Evolutionary conservation across 2,888 invertebrate genomes (phyloP), one percentile per base, ranked within the genome.

Genomic region (Sympetrum striolatum): DNA sequence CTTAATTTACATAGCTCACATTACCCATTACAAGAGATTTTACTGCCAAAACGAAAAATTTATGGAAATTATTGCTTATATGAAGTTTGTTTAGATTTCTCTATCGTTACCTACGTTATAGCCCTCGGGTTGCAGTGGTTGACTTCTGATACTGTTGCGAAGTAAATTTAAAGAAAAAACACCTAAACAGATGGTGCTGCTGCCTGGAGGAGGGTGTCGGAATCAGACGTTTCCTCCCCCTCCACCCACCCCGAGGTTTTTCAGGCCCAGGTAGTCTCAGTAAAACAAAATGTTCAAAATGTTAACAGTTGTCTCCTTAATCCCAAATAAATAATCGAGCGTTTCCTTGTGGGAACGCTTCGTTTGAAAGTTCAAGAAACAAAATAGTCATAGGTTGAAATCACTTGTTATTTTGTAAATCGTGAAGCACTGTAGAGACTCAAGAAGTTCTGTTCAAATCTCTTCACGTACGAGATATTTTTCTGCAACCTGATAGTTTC

Each of bases 231-330:
- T 18, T 53, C 8, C 18, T 3, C 0, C 73, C 3, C 25, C 31
- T 31, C 14, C 31, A 31, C 22, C 22, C 31, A 14, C 31, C 73
- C 73, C 73, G 25, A 73, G 73, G 25, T 14, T 31, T 73, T 31
- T 60, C 18, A 37, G 15, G 86, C 86, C 86, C 37, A 81, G 25
- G n/a, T 22, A 86, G 86, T 60, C 86, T 86, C 60, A 35, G 60
- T 82, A 60, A 60, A 86, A 73, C 25, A 31, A 31, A 82, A 86
- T 86, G 86, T 86, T 86, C 86, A 86, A 86, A 86, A 86, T 86
- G 86, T 86, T 86, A 53, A 60, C 60, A 86, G 58, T 37, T 86
- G 86, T 86, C 86, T 60, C 86, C 58, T 60, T 60, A 60, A 37
- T 5, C 10, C 58, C 37, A n/a, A 86, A 60, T 37, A n/a, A 86